Evolutionary conservation across 1,140 invertebrate species (phyloP).

Genomic region (Macrostomum lignano): DNA sequence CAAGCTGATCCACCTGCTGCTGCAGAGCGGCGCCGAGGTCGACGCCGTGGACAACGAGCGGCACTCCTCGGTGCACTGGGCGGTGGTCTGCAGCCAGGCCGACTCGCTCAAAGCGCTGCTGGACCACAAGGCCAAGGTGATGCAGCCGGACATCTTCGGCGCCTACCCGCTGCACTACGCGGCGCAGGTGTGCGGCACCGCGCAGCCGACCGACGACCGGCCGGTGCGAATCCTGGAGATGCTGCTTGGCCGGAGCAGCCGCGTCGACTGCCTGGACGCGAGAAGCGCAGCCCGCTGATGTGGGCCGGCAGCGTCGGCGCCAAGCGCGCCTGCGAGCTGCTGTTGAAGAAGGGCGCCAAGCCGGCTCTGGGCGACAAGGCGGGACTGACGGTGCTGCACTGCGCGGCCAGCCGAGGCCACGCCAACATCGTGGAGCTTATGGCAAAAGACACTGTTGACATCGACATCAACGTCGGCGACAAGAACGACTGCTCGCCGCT

Average conservation of each 20-base stretch:
- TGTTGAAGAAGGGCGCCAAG: slow-evolving; percentile 52
- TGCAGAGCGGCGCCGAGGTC: slow-evolving; percentile 40
- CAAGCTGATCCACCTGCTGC: slow-evolving; percentile 16
- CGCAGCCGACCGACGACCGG: slow-evolving; percentile 9
- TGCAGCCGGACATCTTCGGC: slow-evolving; percentile 47
- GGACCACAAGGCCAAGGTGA: slow-evolving; percentile 4
- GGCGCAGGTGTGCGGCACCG: slow-evolving; percentile 53
- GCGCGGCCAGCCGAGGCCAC: slow-evolving; percentile 73
- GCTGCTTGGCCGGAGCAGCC: slow-evolving; percentile 45
- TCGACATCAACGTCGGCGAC: slow-evolving; percentile 49
- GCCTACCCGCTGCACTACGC: slow-evolving; percentile 85
- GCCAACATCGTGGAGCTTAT: slow-evolving; percentile 64
- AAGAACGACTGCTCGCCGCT: slow-evolving; percentile 55
- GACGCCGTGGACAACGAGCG: slow-evolving; percentile 62
- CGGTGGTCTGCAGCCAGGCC: slow-evolving; percentile 18
- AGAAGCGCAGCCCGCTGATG: slow-evolving; percentile 61
- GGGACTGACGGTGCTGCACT: slow-evolving; percentile 48
- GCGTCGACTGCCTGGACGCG: slow-evolving; percentile 56
- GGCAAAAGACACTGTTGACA: slow-evolving; percentile 10
- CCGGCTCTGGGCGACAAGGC: slow-evolving; percentile 48
- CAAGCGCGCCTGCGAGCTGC: slow-evolving; percentile 46
- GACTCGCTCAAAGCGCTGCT: slow-evolving; percentile 7
- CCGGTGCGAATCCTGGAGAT: slow-evolving; percentile 43
- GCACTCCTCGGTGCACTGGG: slow-evolving; percentile 90
- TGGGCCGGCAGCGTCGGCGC: slow-evolving; percentile 79